These are phyloP conservation scores for Timema cristinae DNA, from an alignment of 2,888 invertebrate species.

Conservation along the genomic window DNA sequence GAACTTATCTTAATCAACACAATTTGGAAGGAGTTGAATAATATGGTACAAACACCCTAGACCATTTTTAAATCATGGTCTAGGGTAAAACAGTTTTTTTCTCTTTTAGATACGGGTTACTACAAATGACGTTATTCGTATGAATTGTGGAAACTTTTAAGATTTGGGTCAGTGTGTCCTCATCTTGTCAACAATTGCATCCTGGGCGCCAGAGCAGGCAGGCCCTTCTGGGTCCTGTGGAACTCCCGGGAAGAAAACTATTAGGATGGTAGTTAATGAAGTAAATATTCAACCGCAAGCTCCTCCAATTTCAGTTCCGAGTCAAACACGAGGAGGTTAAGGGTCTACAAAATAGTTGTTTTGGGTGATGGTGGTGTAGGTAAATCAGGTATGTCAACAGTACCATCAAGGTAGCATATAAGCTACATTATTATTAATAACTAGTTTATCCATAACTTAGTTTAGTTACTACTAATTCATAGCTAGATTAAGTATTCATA, in stretches of 20 bases:
- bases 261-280: conserved; percentile 27
- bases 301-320: conserved; percentile 22
- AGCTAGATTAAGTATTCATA: too few relatives aligned
- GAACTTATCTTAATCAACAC: too few relatives aligned
- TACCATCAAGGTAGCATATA: background rate
- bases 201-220: conserved; percentile 29
- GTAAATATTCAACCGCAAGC: conserved; percentile 23
- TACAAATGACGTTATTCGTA: too few relatives aligned
- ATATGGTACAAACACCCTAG: too few relatives aligned
- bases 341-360: conserved; percentile 87
- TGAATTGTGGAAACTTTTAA: too few relatives aligned
- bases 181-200: too few relatives aligned
- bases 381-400: conserved; percentile 66
- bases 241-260: conserved; percentile 22
- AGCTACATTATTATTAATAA: background rate
- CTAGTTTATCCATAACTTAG: background rate
- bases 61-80: too few relatives aligned
- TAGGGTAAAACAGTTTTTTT: too few relatives aligned
- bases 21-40: too few relatives aligned
- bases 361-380: conserved; percentile 90
- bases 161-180: too few relatives aligned
- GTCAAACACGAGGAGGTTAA: conserved; percentile 54
- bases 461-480: too few relatives aligned
- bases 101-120: too few relatives aligned
- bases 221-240: conserved; percentile 29